Evolutionary conservation across 2,113 vertebrate species (phyloP).

Genomic region (Saccopteryx bilineata): DNA sequence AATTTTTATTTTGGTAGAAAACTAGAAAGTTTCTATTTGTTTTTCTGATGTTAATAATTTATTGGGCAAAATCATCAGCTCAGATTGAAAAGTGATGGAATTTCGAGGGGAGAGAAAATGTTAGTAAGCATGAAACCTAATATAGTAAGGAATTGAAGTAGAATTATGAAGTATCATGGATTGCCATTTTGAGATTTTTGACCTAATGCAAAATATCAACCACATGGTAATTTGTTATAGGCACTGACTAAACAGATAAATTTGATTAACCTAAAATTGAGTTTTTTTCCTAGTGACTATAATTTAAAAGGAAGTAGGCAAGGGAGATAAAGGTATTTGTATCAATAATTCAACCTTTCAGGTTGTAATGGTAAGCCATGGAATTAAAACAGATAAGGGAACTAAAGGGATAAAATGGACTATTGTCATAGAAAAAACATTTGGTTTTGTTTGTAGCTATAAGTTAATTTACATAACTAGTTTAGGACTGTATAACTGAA

Average conservation of each 20-base stretch:
- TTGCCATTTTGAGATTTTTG: background rate
- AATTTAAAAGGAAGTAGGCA: background rate
- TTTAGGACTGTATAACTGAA: background rate
- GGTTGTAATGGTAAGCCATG: background rate
- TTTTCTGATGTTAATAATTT: background rate
- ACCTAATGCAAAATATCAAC: background rate
- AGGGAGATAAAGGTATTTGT: background rate
- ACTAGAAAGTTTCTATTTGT: background rate
- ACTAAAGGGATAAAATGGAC: background rate
- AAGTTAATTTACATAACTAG: background rate
- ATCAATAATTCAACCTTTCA: background rate
- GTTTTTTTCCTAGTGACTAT: background rate
- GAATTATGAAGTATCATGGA: background rate
- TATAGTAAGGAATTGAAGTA: background rate
- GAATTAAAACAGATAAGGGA: background rate
- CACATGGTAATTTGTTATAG: background rate
- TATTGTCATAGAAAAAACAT: background rate
- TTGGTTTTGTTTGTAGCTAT: background rate
- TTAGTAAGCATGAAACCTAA: background rate
- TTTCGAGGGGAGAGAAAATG: background rate
- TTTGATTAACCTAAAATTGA: background rate
- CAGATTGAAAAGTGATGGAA: background rate
- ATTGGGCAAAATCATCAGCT: background rate
- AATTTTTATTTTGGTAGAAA: slow-evolving; percentile 27
- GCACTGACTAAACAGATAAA: background rate